Evolutionary conservation across 2,888 invertebrate genomes (phyloP).

Genomic region (Pristionchus maxplancki): DNA sequence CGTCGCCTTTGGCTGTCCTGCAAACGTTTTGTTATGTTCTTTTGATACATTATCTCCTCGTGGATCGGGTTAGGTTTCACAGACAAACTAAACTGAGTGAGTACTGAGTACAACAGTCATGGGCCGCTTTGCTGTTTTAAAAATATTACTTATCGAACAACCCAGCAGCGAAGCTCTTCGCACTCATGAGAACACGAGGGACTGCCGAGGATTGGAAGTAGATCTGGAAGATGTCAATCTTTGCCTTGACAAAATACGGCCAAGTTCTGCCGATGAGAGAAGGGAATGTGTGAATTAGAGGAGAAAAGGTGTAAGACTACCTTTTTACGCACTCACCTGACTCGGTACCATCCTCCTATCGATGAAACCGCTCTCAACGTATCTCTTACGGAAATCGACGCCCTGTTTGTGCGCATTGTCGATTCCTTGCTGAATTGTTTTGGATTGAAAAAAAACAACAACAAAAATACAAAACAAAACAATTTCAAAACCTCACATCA

Average conservation of each 20-base stretch:
- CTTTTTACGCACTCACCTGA: slow-evolving; percentile 15
- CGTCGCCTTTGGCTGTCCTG: slow-evolving; percentile 1
- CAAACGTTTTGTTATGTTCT: neutral
- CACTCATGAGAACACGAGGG: slow-evolving; percentile 17
- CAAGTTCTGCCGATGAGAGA: too few relatives aligned
- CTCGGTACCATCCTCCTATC: slow-evolving; percentile 22
- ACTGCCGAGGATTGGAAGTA: slow-evolving; percentile 44
- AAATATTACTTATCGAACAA: slow-evolving; percentile 20
- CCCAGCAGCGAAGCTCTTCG: slow-evolving; percentile 30
- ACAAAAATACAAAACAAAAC: neutral
- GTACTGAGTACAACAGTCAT: neutral
- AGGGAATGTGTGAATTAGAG: too few relatives aligned
- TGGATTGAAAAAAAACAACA: too few relatives aligned
- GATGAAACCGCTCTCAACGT: slow-evolving; percentile 18
- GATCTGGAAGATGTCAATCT: neutral
- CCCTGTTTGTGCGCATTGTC: slow-evolving; percentile 34
- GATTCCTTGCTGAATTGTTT: slow-evolving; percentile 20
- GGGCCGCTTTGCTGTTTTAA: neutral
- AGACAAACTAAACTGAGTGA: neutral
- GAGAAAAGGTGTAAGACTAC: too few relatives aligned
- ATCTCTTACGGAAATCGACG: neutral
- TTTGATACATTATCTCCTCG: neutral
- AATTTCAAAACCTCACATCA: slow-evolving; percentile 12
- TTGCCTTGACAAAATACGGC: too few relatives aligned
- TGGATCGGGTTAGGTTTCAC: neutral